These are phyloP conservation scores for Pangasius djambal DNA, from an alignment of 2,797 vertebrate genomes.

Conservation along the genomic window DNA sequence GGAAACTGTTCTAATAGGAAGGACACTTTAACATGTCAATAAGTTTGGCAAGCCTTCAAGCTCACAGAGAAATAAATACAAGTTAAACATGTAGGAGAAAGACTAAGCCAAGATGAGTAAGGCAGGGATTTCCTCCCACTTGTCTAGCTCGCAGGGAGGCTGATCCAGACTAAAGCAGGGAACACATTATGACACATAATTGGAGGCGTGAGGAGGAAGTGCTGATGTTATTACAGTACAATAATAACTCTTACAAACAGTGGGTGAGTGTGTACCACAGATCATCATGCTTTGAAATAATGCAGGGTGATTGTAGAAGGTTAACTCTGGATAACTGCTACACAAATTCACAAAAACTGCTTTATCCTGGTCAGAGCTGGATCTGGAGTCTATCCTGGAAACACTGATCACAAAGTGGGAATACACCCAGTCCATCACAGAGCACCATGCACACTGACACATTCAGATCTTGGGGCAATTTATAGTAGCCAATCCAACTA, in stretches of 20 bases:
- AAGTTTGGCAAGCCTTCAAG: slow-evolving; percentile 6
- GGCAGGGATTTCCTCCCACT: slow-evolving; percentile 40
- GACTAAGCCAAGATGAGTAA: slow-evolving; percentile 19
- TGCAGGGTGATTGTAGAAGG: neutral
- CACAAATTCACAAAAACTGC: neutral
- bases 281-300: slow-evolving; percentile 1
- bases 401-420: too few species aligned
- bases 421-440: neutral
- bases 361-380: neutral
- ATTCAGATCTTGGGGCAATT: neutral
- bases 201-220: slow-evolving; percentile 31
- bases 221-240: slow-evolving; percentile 27
- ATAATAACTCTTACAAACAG: slow-evolving; percentile 8
- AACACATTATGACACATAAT: slow-evolving; percentile 33
- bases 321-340: neutral
- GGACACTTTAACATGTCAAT: neutral
- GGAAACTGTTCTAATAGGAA: neutral
- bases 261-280: neutral
- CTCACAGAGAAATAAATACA: slow-evolving; percentile 18
- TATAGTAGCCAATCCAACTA: neutral
- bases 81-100: slow-evolving; percentile 17
- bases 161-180: slow-evolving; percentile 32
- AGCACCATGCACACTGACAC: neutral
- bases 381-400: neutral
- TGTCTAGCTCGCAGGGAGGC: slow-evolving; percentile 36